These are phyloP conservation scores for Listronotus oregonensis DNA, from an alignment of 1,140 invertebrate genomes.

Conservation along the genomic window DNA sequence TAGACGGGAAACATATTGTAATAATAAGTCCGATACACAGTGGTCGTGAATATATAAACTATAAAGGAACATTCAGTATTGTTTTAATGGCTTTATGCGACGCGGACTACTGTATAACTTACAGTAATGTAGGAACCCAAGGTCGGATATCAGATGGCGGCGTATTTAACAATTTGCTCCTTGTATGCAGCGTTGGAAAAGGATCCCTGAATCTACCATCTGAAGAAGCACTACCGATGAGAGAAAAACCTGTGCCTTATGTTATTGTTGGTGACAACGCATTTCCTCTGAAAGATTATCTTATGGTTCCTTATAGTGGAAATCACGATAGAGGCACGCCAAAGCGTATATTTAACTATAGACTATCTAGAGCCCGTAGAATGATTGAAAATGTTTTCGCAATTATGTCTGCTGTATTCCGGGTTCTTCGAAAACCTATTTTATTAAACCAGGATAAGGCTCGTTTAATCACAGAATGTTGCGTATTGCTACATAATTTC, in stretches of 20 bases:
- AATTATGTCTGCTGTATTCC: conserved; percentile 50
- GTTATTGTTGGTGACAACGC: conserved; percentile 59
- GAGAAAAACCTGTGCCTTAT: conserved; percentile 15
- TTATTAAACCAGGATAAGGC: conserved; percentile 46
- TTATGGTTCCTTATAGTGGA: conserved; percentile 58
- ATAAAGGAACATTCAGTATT: conserved; percentile 56
- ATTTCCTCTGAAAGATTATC: conserved; percentile 55
- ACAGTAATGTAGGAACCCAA: conserved; percentile 50
- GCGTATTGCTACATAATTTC: conserved; percentile 51
- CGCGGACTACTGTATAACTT: conserved; percentile 54
- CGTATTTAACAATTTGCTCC: conserved; percentile 16
- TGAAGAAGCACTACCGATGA: neutral
- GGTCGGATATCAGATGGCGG: conserved; percentile 39
- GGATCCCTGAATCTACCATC: conserved; percentile 9
- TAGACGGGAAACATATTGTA: conserved; percentile 54
- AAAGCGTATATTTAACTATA: conserved; percentile 54
- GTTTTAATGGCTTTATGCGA: conserved; percentile 56
- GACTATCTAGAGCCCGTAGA: conserved; percentile 49
- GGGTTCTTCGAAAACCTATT: conserved; percentile 54
- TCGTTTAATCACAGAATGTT: conserved; percentile 40
- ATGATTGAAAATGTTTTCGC: conserved; percentile 61
- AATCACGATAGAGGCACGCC: conserved; percentile 39
- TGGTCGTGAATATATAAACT: conserved; percentile 57
- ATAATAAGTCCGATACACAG: conserved; percentile 42
- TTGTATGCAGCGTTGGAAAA: conserved; percentile 16